Base-by-base conservation (phyloP, 2,888 invertebrate species). In the Apomyelois bistriatella region DNA sequence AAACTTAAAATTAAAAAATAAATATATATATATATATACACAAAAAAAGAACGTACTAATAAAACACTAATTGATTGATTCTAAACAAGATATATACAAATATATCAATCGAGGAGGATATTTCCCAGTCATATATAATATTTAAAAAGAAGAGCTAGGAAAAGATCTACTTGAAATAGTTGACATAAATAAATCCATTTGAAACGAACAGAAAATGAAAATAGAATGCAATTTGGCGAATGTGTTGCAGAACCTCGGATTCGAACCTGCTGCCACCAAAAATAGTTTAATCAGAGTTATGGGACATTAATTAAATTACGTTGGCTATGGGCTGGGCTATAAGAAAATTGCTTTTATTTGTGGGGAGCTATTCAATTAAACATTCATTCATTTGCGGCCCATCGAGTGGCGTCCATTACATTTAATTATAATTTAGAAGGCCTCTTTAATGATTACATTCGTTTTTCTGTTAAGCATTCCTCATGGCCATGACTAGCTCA, bases 271-370 rank as follows among this genome's bases (percentile, higher is more conserved):
- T 13, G 37, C 64, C 63, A 66, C 64, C 66, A 70, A 69, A 55
- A 69, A 79, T 79, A 79, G 72, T 80, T 76, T 81, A 79, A 83
- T 84, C 83, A 79, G 74, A 79, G 76, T 79, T 79, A 82, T 82
- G 77, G 72, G 68, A 68, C 79, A 82, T 85, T 85, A 83, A 84
- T 84, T 79, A 79, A 82, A 85, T 85, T 83, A 85, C 74, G 60
- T 68, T 70, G 61, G 71, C 70, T 64, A 65, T 71, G 74, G 79
- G 75, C 71, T 64, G 69, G 76, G 77, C 78, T 68, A 66, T 79
- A 77, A 82, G 82, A 85, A 83, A 82, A 84, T 84, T 82, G 75
- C 76, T 82, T 84, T 84, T 85, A 85, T 85, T 84, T 82, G 81
- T 83, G 76, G 82, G 80, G 76, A 77, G 76, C 75, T 79, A 78